These are phyloP conservation scores for Boleophthalmus pectinirostris DNA, from an alignment of 2,113 vertebrate species.

Conservation along the genomic window DNA sequence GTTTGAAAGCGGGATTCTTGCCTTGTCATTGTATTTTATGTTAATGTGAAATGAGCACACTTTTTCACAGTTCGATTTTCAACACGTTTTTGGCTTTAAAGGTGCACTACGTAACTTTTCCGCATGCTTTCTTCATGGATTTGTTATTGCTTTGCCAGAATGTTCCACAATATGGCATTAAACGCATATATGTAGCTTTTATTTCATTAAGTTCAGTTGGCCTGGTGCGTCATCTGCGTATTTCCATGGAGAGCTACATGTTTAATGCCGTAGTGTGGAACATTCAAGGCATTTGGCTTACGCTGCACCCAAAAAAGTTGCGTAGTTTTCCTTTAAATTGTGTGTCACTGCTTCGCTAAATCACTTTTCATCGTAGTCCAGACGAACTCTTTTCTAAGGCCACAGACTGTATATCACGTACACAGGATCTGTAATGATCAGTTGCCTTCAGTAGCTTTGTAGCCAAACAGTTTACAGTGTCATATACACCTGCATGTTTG, in stretches of 20 bases:
- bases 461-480: conserved; percentile 16
- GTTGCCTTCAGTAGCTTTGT: conserved; percentile 25
- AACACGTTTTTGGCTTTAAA: background rate
- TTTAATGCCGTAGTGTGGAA: too few species aligned
- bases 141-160: too few species aligned
- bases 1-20: conserved; percentile 25
- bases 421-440: conserved; percentile 1
- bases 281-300: too few species aligned
- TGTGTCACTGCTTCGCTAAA: background rate
- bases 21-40: conserved; percentile 17
- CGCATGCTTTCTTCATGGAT: too few species aligned
- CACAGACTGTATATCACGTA: background rate
- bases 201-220: too few species aligned
- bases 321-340: background rate
- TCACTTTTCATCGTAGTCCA: background rate
- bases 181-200: too few species aligned
- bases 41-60: conserved; percentile 28
- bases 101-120: too few species aligned
- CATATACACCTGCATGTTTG: conserved; percentile 53
- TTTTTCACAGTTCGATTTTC: background rate
- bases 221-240: too few species aligned
- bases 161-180: too few species aligned
- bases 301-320: too few species aligned
- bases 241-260: too few species aligned
- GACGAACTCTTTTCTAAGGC: background rate